Conservation (phyloP, 2,888 invertebrate genomes). For the Dichetophora obliterata region DNA sequence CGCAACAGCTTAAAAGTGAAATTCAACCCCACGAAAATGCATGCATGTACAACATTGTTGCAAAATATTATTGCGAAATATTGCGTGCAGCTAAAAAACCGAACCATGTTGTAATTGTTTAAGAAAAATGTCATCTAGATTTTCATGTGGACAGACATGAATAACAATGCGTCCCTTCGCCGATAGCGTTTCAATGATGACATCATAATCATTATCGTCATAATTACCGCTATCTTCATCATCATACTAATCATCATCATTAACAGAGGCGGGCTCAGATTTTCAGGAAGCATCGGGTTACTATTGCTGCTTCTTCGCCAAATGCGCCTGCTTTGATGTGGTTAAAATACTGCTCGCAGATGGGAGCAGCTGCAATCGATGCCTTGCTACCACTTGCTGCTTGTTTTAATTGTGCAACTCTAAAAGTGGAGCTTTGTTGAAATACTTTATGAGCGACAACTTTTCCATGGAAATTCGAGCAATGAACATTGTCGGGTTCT, state of each 20-base stretch:
- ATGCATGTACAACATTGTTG: background rate
- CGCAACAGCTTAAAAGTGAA: constrained; percentile 19
- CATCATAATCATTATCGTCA: constrained; percentile 10
- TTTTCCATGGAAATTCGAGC: constrained; percentile 26
- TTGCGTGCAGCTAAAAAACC: background rate
- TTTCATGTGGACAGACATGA: background rate
- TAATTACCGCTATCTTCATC: background rate
- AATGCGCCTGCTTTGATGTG: background rate
- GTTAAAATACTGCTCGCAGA: background rate
- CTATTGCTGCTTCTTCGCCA: background rate
- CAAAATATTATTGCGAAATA: background rate
- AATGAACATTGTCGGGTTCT: background rate
- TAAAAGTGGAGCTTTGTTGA: constrained; percentile 22
- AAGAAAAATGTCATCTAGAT: background rate
- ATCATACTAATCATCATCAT: background rate
- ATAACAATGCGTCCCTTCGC: constrained; percentile 9
- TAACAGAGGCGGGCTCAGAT: background rate
- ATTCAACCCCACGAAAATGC: background rate
- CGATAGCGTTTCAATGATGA: constrained; percentile 26
- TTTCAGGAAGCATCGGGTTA: constrained; percentile 38
- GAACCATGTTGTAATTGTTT: background rate
- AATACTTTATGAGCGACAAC: constrained; percentile 4
- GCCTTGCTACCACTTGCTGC: background rate
- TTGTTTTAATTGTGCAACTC: constrained; percentile 30
- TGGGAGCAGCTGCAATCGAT: background rate